phyloP scores from a whole-genome alignment of 2,888 invertebrate genomes.

The Hydropsyche betteni region DNA sequence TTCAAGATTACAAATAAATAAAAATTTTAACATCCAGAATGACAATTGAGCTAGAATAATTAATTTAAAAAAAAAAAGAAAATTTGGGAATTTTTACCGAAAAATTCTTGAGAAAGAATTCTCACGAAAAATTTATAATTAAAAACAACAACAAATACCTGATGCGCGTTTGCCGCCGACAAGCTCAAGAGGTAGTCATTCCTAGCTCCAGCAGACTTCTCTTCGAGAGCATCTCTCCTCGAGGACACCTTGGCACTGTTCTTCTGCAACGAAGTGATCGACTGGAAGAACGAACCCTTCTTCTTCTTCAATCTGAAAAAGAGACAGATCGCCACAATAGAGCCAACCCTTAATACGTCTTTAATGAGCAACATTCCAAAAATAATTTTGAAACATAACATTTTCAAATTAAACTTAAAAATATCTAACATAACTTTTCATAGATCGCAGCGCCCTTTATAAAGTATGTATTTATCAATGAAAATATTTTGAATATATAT shows the following conservation, averaged over 20 bases:
- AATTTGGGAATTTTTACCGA: too few species aligned
- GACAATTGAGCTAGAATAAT: too few species aligned
- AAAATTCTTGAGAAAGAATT: too few species aligned
- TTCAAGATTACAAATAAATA: too few species aligned
- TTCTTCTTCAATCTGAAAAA: constrained; percentile 86
- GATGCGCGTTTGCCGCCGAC: constrained; percentile 93
- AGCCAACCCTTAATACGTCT: not conserved
- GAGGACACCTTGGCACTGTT: constrained; percentile 96
- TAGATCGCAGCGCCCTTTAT: too few species aligned
- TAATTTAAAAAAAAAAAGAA: too few species aligned
- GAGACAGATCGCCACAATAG: constrained; percentile 42
- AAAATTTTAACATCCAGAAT: too few species aligned
- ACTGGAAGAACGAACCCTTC: constrained; percentile 96
- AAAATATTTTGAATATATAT: not conserved
- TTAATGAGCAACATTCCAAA: not conserved
- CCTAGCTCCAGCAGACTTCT: constrained; percentile 92
- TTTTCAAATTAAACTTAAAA: too few species aligned
- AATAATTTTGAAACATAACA: not conserved
- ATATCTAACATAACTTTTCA: too few species aligned
- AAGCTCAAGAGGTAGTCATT: constrained; percentile 94
- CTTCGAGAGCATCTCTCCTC: constrained; percentile 89
- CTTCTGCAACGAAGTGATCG: constrained; percentile 94
- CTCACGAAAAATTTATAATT: too few species aligned
- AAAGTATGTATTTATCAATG: not conserved
- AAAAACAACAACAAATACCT: constrained; percentile 59